Conservation (phyloP, 1,140 invertebrate genomes). For the Portunus trituberculatus region DNA sequence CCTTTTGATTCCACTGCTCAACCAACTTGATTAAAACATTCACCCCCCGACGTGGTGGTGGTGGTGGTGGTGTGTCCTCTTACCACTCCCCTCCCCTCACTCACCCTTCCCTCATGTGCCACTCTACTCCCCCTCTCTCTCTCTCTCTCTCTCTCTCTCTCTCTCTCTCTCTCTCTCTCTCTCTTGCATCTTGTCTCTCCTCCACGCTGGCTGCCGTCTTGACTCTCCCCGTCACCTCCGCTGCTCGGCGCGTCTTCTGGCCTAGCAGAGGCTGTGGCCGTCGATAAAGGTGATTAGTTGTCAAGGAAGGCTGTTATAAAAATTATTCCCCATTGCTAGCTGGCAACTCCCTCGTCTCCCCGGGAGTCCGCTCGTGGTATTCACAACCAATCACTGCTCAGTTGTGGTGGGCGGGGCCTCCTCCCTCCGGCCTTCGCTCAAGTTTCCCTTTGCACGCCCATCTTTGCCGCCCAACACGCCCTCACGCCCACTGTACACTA, state of each 20-base stretch:
- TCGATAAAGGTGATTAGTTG: slow-evolving; percentile 43
- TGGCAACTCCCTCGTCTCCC: slow-evolving; percentile 60
- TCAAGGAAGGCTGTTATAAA: slow-evolving; percentile 39
- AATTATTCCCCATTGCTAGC: slow-evolving; percentile 49
- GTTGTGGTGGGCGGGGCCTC: slow-evolving; percentile 69
- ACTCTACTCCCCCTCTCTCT: not conserved
- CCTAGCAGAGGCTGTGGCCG: not conserved
- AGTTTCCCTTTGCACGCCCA: not conserved
- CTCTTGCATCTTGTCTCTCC: not conserved
- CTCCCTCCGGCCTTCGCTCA: slow-evolving; percentile 34
- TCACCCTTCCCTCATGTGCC: not conserved
- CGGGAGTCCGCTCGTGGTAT: slow-evolving; percentile 70
- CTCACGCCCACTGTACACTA: not conserved
- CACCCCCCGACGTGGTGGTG: slow-evolving; percentile 46
- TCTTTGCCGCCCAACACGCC: not conserved
- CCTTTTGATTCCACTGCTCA: slow-evolving; percentile 71
- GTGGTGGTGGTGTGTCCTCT: no score
- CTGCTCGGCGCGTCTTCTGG: not conserved
- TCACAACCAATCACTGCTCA: slow-evolving; percentile 76
- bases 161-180: not conserved
- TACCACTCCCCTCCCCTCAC: not conserved
- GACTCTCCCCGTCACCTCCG: not conserved
- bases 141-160: not conserved
- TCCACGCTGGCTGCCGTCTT: not conserved
- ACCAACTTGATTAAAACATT: slow-evolving; percentile 75